A percentile compares a stretch with the other conserved stretches of the same genome.
Conservation (phyloP, 2,797 vertebrate genomes). For the Mastacembelus armatus region DNA sequence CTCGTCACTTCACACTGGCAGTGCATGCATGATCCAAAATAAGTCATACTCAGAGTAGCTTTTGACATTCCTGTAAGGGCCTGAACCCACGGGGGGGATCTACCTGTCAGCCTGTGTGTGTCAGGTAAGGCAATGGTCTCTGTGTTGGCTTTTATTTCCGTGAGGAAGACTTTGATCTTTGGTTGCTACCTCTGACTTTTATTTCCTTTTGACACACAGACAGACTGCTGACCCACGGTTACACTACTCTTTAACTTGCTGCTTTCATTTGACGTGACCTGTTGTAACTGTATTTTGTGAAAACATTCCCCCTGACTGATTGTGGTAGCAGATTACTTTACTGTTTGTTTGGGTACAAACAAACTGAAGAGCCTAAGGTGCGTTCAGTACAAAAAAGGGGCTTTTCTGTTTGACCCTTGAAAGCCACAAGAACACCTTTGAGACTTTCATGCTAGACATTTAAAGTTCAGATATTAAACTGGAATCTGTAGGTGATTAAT, state of each 20-base stretch:
- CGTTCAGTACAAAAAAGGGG: conserved; percentile 41
- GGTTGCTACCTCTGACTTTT: conserved; percentile 36
- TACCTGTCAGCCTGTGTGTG: neutral
- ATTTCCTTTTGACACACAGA: conserved; percentile 2
- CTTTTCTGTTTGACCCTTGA: conserved; percentile 23
- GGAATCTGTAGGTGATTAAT: conserved; percentile 58
- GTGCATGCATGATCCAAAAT: too few species aligned
- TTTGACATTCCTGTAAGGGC: neutral
- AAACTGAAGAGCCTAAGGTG: conserved; percentile 53
- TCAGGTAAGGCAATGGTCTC: conserved; percentile 17
- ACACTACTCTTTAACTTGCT: conserved; percentile 24
- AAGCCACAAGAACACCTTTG: neutral
- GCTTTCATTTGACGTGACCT: neutral
- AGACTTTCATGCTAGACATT: neutral
- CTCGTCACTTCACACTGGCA: conserved; percentile 42
- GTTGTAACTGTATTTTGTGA: neutral
- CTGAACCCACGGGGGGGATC: neutral
- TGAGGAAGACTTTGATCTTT: conserved; percentile 67
- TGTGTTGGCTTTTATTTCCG: conserved; percentile 39
- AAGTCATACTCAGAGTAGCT: too few species aligned
- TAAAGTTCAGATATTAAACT: conserved; percentile 35
- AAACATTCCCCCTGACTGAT: conserved; percentile 24
- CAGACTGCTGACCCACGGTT: conserved; percentile 10
- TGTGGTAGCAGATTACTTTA: conserved; percentile 49
- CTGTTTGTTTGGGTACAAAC: conserved; percentile 70